Evolutionary conservation across 2,888 invertebrate species (phyloP).

Genomic region (Celastrina argiolus): DNA sequence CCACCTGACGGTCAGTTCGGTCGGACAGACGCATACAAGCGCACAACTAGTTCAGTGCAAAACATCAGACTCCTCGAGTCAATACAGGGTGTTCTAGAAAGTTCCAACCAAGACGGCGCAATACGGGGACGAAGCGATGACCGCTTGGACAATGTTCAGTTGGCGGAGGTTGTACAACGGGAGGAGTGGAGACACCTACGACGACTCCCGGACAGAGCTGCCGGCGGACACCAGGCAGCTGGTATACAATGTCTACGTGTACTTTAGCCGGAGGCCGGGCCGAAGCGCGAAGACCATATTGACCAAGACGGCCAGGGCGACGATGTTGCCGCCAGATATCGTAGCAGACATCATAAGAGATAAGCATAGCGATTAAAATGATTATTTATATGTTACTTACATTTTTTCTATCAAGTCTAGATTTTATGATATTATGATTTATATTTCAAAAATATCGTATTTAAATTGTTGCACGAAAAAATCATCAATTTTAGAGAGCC

Average conservation of each 20-base stretch:
- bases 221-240: constrained; percentile 69
- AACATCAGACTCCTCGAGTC: not conserved
- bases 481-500: too few species aligned
- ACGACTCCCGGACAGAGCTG: constrained; percentile 57
- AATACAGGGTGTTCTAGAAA: not conserved
- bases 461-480: too few species aligned
- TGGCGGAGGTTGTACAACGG: constrained; percentile 68
- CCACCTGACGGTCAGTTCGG: constrained; percentile 49
- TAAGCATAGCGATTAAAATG: constrained; percentile 53
- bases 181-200: constrained; percentile 49
- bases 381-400: too few species aligned
- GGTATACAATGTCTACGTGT: constrained; percentile 69
- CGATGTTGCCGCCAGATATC: constrained; percentile 68
- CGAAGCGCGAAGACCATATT: constrained; percentile 61
- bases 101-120: constrained; percentile 60
- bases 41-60: not conserved
- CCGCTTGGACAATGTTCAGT: constrained; percentile 75
- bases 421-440: too few species aligned
- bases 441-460: too few species aligned
- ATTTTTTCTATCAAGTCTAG: too few species aligned
- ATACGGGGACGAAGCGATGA: constrained; percentile 73
- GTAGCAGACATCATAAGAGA: constrained; percentile 69
- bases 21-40: constrained; percentile 41
- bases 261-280: constrained; percentile 65
- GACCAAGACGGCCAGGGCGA: constrained; percentile 65